phyloP scores from a whole-genome alignment of 2,888 invertebrate genomes.

The Cinara cedri region DNA sequence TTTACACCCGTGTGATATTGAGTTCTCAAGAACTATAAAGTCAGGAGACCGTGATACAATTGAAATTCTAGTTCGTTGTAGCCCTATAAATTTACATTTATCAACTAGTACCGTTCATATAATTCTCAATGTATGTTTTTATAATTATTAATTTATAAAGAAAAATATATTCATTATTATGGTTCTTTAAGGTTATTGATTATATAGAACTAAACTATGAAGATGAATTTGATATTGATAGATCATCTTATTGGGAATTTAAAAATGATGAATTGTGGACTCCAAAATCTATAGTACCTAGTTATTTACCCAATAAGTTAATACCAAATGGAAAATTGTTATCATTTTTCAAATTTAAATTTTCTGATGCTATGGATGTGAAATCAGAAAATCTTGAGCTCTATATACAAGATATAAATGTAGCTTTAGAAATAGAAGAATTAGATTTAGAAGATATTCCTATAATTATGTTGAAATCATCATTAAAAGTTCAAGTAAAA shows the following conservation, averaged over 20 bases:
- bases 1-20: conserved; percentile 74
- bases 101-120: conserved; percentile 78
- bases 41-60: conserved; percentile 70
- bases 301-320: conserved; percentile 20
- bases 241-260: conserved; percentile 57
- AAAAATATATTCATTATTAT: conserved; percentile 7
- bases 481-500: conserved; percentile 69
- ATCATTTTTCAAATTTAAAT: conserved; percentile 31
- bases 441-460: conserved; percentile 67
- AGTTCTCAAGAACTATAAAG: conserved; percentile 71
- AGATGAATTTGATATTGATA: conserved; percentile 34
- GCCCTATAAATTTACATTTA: conserved; percentile 74
- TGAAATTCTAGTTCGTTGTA: conserved; percentile 71
- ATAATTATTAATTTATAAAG: background rate
- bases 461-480: conserved; percentile 67
- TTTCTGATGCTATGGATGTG: conserved; percentile 33
- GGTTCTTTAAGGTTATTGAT: conserved; percentile 26
- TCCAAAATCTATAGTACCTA: conserved; percentile 69
- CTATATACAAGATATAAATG: conserved; percentile 44
- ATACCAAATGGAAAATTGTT: conserved; percentile 11
- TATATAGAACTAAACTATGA: conserved; percentile 41
- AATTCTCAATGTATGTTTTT: conserved; percentile 63
- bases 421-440: conserved; percentile 48
- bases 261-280: conserved; percentile 74
- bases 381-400: conserved; percentile 50